Percentiles rank a stretch among this genome's conserved stretches.
These are phyloP conservation scores for Acyrthosiphon pisum DNA, from an alignment of 1,140 invertebrate species.

Conservation along the genomic window DNA sequence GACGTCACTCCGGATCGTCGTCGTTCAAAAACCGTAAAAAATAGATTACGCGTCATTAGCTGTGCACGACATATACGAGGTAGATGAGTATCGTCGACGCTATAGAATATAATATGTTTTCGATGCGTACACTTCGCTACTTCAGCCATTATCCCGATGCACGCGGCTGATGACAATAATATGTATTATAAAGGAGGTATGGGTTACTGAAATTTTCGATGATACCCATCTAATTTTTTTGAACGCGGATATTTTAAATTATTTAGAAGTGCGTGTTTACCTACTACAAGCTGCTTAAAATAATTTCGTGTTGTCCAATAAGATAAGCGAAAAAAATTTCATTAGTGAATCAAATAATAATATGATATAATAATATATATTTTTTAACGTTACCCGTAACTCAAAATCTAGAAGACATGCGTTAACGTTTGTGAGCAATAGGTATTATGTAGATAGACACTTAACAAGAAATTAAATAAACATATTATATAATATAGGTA, in stretches of 20 bases:
- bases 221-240: background rate
- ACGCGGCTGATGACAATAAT: background rate
- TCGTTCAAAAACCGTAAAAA: slow-evolving; percentile 12
- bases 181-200: background rate
- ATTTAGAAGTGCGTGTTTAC: background rate
- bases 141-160: background rate
- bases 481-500: no score
- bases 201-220: background rate
- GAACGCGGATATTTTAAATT: background rate
- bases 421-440: background rate
- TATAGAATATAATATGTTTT: slow-evolving; percentile 1
- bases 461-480: background rate
- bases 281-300: background rate
- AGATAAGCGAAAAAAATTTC: background rate
- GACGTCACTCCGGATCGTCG: background rate
- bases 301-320: background rate
- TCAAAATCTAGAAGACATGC: background rate
- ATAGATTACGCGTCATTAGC: slow-evolving; percentile 22
- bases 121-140: background rate
- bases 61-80: background rate
- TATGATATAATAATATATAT: no score
- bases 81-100: background rate
- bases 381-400: background rate
- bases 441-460: background rate
- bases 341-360: background rate